Conservation (phyloP, 2,797 vertebrate species). For the Lerista edwardsae region DNA sequence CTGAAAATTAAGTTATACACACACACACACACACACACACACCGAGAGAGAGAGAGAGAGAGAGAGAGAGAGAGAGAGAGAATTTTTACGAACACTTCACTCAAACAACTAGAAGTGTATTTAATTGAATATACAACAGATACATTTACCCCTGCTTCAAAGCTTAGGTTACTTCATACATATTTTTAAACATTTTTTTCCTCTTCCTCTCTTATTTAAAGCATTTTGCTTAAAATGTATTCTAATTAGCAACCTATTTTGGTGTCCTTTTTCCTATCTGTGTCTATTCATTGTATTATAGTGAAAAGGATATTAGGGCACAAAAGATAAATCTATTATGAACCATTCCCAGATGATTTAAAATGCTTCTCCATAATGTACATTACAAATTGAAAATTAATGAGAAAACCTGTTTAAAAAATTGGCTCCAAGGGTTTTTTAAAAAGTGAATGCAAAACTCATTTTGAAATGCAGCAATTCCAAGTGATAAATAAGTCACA, state of each 20-base stretch:
- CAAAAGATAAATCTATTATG: conserved; percentile 59
- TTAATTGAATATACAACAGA: too few species aligned
- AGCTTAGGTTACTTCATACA: not conserved
- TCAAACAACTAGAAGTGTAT: too few species aligned
- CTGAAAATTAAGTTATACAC: too few species aligned
- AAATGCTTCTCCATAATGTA: conserved; percentile 55
- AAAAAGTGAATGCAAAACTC: conserved; percentile 44
- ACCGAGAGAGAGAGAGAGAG: too few species aligned
- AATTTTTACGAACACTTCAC: too few species aligned
- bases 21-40: too few species aligned
- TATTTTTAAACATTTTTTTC: not conserved
- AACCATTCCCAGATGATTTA: conserved; percentile 49
- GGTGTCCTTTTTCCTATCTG: conserved; percentile 39
- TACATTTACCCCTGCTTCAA: not conserved
- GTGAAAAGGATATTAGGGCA: conserved; percentile 60
- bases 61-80: too few species aligned
- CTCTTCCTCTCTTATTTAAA: conserved; percentile 5
- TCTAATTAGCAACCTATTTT: conserved; percentile 4
- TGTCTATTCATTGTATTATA: conserved; percentile 56
- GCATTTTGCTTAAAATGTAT: conserved; percentile 28
- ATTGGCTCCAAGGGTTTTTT: conserved; percentile 54
- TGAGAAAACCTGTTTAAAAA: conserved; percentile 66
- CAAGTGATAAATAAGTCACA: conserved; percentile 61
- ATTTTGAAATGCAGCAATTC: conserved; percentile 52
- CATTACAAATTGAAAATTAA: conserved; percentile 74